These are phyloP conservation scores for Eulithis prunata DNA, from an alignment of 2,888 invertebrate genomes.

Conservation along the genomic window DNA sequence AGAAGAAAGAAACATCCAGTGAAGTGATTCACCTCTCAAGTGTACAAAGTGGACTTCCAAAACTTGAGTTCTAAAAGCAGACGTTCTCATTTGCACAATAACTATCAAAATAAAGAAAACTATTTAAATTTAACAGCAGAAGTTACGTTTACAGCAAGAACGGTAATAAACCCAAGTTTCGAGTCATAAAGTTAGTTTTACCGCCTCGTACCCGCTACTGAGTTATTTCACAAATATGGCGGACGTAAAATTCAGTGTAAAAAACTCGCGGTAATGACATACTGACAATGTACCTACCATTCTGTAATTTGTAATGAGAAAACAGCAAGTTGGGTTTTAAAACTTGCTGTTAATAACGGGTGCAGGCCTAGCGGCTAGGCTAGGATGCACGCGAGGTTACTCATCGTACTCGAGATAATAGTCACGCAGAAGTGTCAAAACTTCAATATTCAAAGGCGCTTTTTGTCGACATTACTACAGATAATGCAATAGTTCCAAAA, in stretches of 20 bases:
- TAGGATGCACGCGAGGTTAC: too few relatives aligned
- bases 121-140: conserved; percentile 42
- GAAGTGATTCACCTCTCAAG: neutral
- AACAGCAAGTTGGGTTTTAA: too few relatives aligned
- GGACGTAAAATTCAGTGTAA: conserved; percentile 39
- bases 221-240: conserved; percentile 46
- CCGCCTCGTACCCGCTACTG: conserved; percentile 21
- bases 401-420: too few relatives aligned
- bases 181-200: conserved; percentile 39
- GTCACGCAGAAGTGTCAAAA: too few relatives aligned
- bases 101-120: conserved; percentile 45
- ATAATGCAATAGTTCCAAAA: too few relatives aligned
- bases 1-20: neutral
- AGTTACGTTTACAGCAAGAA: conserved; percentile 41
- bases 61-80: conserved; percentile 29
- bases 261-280: conserved; percentile 41
- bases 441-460: too few relatives aligned
- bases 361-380: too few relatives aligned
- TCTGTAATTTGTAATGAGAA: conserved; percentile 31
- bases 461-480: too few relatives aligned
- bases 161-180: conserved; percentile 46
- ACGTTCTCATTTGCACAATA: conserved; percentile 38
- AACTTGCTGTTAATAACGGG: too few relatives aligned
- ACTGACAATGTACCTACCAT: conserved; percentile 37
- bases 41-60: conserved; percentile 27